Conservation (phyloP, 2,888 invertebrate genomes). For the Alitta virens region DNA sequence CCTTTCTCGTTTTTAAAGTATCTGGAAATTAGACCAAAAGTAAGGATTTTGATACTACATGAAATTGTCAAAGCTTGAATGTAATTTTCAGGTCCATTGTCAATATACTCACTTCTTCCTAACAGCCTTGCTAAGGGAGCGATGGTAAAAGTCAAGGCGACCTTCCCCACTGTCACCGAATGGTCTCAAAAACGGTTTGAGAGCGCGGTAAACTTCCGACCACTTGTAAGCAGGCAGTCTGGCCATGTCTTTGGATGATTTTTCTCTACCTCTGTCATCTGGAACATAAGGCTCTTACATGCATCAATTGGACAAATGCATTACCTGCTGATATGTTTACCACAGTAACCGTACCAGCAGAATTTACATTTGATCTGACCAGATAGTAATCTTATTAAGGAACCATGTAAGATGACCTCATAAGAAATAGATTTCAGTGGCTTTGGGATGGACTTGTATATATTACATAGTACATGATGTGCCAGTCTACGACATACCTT, state of each 20-base stretch:
- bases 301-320: too few relatives aligned
- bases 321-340: too few relatives aligned
- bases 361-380: too few relatives aligned
- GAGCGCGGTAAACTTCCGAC: conserved; percentile 41
- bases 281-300: too few relatives aligned
- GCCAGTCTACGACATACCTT: conserved; percentile 9
- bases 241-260: conserved; percentile 23
- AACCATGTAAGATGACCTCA: too few relatives aligned
- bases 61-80: too few relatives aligned
- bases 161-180: conserved; percentile 53
- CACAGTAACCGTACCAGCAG: too few relatives aligned
- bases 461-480: too few relatives aligned
- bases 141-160: conserved; percentile 52
- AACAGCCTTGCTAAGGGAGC: conserved; percentile 53
- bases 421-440: too few relatives aligned
- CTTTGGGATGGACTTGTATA: too few relatives aligned
- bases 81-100: too few relatives aligned
- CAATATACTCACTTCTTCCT: conserved; percentile 44
- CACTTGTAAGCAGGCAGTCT: conserved; percentile 43
- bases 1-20: not conserved
- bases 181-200: conserved; percentile 50
- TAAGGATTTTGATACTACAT: not conserved
- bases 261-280: not conserved
- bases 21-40: not conserved
- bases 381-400: too few relatives aligned